Percentiles rank a stretch among this genome's conserved stretches.
Evolutionary conservation across 1,140 invertebrate genomes (phyloP).

Genomic region (Panagrolaimus sp.): DNA sequence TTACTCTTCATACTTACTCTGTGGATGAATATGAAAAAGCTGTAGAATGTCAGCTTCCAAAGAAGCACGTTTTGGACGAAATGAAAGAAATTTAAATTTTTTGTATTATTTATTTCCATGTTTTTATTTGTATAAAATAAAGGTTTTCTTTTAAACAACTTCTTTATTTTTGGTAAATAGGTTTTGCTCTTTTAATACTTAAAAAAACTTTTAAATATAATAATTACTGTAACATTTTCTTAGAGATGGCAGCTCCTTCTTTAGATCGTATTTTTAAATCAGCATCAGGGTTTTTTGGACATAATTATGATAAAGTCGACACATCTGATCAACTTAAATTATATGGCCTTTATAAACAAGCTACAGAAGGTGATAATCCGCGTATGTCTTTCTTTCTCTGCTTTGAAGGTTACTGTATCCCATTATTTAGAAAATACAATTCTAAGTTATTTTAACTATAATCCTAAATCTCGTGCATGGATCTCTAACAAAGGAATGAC

Average conservation of each 20-base stretch:
- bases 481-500: not conserved
- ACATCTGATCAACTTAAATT: not conserved
- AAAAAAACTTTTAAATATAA: not conserved
- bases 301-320: not conserved
- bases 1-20: not conserved
- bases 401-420: not conserved
- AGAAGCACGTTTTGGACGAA: conserved; percentile 1
- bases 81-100: not conserved
- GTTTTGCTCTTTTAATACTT: not conserved
- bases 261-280: not conserved
- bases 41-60: conserved; percentile 2
- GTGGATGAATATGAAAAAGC: conserved; percentile 4
- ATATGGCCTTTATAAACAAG: conserved; percentile 1
- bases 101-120: not conserved
- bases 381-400: not conserved
- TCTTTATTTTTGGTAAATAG: not conserved
- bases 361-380: not conserved
- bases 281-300: not conserved
- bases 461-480: not conserved
- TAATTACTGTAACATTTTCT: not conserved
- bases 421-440: not conserved
- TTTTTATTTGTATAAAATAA: not conserved
- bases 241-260: no score
- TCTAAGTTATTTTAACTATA: not conserved
- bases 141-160: not conserved